A percentile compares a stretch with the other conserved stretches of the same genome.
phyloP scores from a whole-genome alignment of 92 coral and sea anemone genomes.

The Phenganax marumi region DNA sequence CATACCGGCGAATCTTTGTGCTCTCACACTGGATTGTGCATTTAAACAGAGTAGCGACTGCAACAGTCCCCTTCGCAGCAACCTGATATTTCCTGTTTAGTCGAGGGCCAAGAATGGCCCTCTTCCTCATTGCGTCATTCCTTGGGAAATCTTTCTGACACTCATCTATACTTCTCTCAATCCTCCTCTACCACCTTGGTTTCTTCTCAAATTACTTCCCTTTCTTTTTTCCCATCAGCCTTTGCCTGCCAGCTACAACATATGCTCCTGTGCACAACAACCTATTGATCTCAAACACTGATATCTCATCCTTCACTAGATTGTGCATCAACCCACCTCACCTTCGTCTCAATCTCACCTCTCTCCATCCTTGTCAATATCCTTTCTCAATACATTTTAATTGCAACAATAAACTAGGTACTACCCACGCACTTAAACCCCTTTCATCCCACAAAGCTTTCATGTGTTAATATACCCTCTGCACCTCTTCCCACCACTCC shows the following conservation, averaged over 20 bases:
- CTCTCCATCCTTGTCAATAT: background rate
- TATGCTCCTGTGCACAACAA: conserved; percentile 39
- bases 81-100: background rate
- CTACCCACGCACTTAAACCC: background rate
- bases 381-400: background rate
- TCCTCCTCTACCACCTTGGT: background rate
- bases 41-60: background rate
- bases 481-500: background rate
- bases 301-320: no score
- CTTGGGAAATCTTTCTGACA: background rate
- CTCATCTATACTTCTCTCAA: background rate
- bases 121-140: background rate
- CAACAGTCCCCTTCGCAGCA: background rate
- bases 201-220: conserved; percentile 10
- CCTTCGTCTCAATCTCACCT: background rate
- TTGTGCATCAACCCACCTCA: no score
- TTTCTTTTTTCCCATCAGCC: conserved; percentile 41
- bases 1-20: background rate
- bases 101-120: background rate
- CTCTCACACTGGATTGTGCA: background rate
- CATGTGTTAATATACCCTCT: background rate
- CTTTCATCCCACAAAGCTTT: background rate
- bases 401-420: background rate
- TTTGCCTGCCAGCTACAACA: conserved; percentile 37
- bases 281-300: no score